phyloP scores from a whole-genome alignment of 2,797 vertebrate genomes.

The Melanotaenia pygmaea region DNA sequence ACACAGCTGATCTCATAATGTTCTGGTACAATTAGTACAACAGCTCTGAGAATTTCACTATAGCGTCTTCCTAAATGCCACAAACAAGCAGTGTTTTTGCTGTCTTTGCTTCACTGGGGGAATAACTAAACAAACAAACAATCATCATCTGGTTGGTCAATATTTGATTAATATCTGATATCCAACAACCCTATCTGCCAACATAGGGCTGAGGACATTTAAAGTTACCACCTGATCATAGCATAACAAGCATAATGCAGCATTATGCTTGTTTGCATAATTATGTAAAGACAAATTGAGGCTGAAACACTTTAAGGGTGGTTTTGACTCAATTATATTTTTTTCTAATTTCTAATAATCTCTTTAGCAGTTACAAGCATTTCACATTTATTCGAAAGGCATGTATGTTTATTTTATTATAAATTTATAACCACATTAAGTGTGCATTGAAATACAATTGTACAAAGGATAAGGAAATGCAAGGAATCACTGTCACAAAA shows the following conservation, averaged over 20 bases:
- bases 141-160: slow-evolving; percentile 65
- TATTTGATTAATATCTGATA: slow-evolving; percentile 33
- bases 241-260: no score
- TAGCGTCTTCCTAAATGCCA: slow-evolving; percentile 72
- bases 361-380: slow-evolving; percentile 76
- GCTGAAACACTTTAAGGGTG: slow-evolving; percentile 67
- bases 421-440: slow-evolving; percentile 68
- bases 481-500: no score
- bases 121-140: slow-evolving; percentile 15
- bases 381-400: slow-evolving; percentile 71
- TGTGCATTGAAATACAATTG: slow-evolving; percentile 79
- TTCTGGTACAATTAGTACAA: slow-evolving; percentile 69
- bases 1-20: slow-evolving; percentile 78
- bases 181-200: slow-evolving; percentile 77
- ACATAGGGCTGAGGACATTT: slow-evolving; percentile 55
- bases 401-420: slow-evolving; percentile 62
- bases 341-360: slow-evolving; percentile 74
- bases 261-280: slow-evolving; percentile 78
- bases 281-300: slow-evolving; percentile 76
- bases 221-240: slow-evolving; percentile 70
- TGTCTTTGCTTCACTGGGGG: slow-evolving; percentile 50
- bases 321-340: slow-evolving; percentile 78
- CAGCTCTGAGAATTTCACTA: slow-evolving; percentile 78
- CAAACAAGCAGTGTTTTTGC: slow-evolving; percentile 80
- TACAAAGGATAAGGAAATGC: slow-evolving; percentile 32